Conservation (phyloP, 2,797 vertebrate species). For the Pygocentrus nattereri region DNA sequence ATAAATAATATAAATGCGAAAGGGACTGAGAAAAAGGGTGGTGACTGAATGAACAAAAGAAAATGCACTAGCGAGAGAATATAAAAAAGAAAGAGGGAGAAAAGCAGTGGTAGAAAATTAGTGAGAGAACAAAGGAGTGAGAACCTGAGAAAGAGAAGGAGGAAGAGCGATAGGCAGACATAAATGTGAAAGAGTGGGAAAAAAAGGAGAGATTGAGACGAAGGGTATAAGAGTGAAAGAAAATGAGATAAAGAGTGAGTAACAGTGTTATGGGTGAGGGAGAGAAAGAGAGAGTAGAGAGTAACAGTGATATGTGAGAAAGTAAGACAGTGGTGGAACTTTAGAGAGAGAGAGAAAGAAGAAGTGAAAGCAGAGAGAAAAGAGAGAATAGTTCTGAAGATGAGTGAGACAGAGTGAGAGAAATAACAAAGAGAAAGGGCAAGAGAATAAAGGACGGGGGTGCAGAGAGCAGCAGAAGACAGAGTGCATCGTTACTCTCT, state of each 20-base stretch:
- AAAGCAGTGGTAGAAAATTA: no score
- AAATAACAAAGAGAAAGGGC: constrained; percentile 11
- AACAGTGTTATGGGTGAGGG: neutral
- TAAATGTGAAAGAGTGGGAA: neutral
- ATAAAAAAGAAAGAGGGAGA: neutral
- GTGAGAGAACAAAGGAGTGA: no score
- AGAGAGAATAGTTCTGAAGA: constrained; percentile 2
- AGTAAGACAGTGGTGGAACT: neutral
- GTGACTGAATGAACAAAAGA: no score
- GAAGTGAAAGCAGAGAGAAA: neutral
- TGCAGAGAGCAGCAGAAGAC: neutral
- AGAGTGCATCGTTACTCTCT: constrained; percentile 84
- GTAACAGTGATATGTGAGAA: constrained; percentile 2
- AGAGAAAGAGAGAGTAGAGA: neutral
- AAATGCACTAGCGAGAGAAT: constrained; percentile 6
- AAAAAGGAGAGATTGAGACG: no score
- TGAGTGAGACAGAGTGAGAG: neutral
- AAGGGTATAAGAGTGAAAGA: no score
- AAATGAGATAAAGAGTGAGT: no score
- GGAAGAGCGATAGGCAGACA: no score
- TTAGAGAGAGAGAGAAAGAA: constrained; percentile 19
- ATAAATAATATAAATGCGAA: no score
- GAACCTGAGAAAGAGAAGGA: neutral
- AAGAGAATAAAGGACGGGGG: constrained; percentile 5
- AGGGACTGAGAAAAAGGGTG: no score